Evolutionary conservation across 2,888 invertebrate genomes (phyloP).

Genomic region (Oegoconia quadripuncta): DNA sequence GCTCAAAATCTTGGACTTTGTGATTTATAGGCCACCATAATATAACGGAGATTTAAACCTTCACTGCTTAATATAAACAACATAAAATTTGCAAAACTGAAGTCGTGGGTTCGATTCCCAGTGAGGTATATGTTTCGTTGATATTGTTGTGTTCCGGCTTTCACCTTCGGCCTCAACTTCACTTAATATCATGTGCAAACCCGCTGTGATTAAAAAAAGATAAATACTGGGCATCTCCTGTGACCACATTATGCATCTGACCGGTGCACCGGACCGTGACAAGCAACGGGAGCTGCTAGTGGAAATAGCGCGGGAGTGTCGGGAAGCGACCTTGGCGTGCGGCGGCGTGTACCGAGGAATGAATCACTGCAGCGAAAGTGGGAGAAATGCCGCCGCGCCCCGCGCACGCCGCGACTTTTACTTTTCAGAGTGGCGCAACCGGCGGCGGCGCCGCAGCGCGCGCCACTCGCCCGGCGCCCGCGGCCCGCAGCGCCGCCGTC

Average conservation of each 20-base stretch:
- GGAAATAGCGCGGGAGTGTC: constrained; percentile 51
- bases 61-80: too few species aligned
- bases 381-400: constrained; percentile 69
- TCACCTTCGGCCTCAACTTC: too few species aligned
- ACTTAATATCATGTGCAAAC: too few species aligned
- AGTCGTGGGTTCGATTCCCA: too few species aligned
- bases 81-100: too few species aligned
- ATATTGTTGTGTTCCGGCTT: too few species aligned
- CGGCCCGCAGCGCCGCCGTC: constrained; percentile 75
- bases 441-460: constrained; percentile 64
- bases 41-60: too few species aligned
- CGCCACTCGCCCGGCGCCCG: constrained; percentile 78
- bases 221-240: constrained; percentile 16
- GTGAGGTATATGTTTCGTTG: too few species aligned
- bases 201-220: too few species aligned
- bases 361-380: constrained; percentile 77
- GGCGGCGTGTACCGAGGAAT: constrained; percentile 33
- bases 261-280: constrained; percentile 18
- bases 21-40: too few species aligned
- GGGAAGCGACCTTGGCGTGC: constrained; percentile 70
- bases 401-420: constrained; percentile 74
- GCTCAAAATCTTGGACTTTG: too few species aligned
- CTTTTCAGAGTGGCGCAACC: constrained; percentile 77
- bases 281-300: constrained; percentile 37
- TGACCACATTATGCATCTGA: constrained; percentile 20